Conservation (phyloP, 2,888 invertebrate species). For the Palloptera scutellata region DNA sequence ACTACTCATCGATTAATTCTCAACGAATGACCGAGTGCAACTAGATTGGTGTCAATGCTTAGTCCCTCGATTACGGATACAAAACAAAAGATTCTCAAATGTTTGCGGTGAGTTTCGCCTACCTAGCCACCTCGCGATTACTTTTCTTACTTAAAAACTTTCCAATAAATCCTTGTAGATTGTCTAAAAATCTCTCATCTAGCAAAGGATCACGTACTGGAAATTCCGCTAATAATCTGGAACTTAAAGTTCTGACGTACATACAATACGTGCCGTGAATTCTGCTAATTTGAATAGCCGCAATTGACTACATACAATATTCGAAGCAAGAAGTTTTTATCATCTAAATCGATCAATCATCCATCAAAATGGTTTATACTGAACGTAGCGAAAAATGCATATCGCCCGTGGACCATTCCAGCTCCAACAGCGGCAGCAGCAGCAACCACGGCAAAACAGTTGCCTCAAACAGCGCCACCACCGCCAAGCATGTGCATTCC, state of each 20-base stretch:
- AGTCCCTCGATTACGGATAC: conserved; percentile 50
- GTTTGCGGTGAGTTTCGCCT: conserved; percentile 44
- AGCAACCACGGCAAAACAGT: conserved; percentile 31
- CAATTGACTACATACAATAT: conserved; percentile 14
- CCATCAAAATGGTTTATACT: conserved; percentile 55
- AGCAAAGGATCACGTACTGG: conserved; percentile 63
- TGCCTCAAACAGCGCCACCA: conserved; percentile 2
- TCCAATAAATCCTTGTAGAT: conserved; percentile 44
- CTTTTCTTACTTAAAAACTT: neutral
- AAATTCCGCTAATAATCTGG: conserved; percentile 62
- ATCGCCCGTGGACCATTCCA: conserved; percentile 41
- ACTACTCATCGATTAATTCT: too few species aligned
- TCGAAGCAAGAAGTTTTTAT: neutral
- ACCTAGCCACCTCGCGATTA: neutral
- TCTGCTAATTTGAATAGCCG: conserved; percentile 8
- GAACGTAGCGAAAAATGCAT: conserved; percentile 59
- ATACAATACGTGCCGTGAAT: conserved; percentile 64
- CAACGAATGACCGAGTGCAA: conserved; percentile 24
- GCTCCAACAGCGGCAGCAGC: conserved; percentile 11
- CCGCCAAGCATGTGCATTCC: conserved; percentile 30
- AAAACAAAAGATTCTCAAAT: conserved; percentile 50
- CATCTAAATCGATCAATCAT: neutral
- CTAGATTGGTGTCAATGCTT: conserved; percentile 62
- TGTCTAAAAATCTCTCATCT: conserved; percentile 59
- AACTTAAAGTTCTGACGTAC: conserved; percentile 61